phyloP scores from a whole-genome alignment of 1,140 invertebrate species.

The Branchinecta lindahli region DNA sequence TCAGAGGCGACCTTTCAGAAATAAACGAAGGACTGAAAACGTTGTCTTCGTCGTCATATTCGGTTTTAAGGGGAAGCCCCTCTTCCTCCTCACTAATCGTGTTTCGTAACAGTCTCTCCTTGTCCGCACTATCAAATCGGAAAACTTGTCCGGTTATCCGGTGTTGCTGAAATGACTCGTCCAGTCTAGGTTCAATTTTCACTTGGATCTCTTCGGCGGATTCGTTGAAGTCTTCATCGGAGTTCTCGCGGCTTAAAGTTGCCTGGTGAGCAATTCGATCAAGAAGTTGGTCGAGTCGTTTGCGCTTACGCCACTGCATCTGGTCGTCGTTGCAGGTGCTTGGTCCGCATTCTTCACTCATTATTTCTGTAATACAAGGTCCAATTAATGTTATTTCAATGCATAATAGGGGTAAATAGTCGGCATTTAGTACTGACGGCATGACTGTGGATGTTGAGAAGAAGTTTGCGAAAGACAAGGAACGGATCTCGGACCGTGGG shows the following conservation, averaged over 20 bases:
- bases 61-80: slow-evolving; percentile 13
- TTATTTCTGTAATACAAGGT: not conserved
- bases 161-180: not conserved
- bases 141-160: slow-evolving; percentile 32
- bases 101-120: slow-evolving; percentile 30
- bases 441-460: too few relatives aligned
- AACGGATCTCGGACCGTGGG: too few relatives aligned
- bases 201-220: slow-evolving; percentile 18
- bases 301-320: slow-evolving; percentile 17
- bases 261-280: slow-evolving; percentile 19
- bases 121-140: slow-evolving; percentile 36
- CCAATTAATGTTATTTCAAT: not conserved
- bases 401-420: too few relatives aligned
- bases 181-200: slow-evolving; percentile 18
- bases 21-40: slow-evolving; percentile 38
- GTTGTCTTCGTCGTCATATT: slow-evolving; percentile 32
- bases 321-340: not conserved
- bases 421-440: too few relatives aligned
- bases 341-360: not conserved
- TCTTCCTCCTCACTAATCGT: slow-evolving; percentile 35
- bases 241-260: slow-evolving; percentile 15
- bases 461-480: too few relatives aligned
- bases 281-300: slow-evolving; percentile 19
- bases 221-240: slow-evolving; percentile 15
- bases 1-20: slow-evolving; percentile 37